Base-by-base conservation (phyloP, 2,113 vertebrate species). In the Xyliphius kryptos region DNA sequence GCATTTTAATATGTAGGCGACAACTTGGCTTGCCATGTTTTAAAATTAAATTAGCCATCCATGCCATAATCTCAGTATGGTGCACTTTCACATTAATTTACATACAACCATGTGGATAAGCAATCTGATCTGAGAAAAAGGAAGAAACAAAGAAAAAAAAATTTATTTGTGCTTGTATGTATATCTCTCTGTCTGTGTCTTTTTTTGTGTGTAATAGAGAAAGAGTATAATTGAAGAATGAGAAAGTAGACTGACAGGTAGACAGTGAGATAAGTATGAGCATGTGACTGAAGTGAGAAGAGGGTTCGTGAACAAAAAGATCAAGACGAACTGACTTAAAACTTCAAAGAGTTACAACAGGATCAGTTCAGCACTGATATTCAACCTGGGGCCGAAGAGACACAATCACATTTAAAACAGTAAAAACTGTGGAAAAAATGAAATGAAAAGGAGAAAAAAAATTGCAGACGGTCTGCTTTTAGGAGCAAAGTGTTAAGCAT, bases 291-390 rank as follows among this genome's bases (percentile, higher is more conserved):
- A n/a, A 40, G 36, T 43, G n/a, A 50, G 46, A 12, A 44, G 32
- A 38, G n/a, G n/a, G 44, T 16, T 32, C 7, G 51, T 13, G 37
- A 44, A 20, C 12, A 48, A 16, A 51, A 21, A 54, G 52, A 21
- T 32, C 26, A 21, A 12, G 40, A 51, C n/a, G 43, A 53, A 63
- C 15, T 56, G 63, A 61, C 60, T 22, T 6, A 59, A 43, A 38
- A 73, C 71, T 70, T 76, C 61, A 73, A 66, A 76, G 61, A 14
- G 32, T 41, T 41, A 63, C 44, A 61, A 44, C 41, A 62, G 56
- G 60, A 72, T 72, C 50, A 40, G 50, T 32, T 58, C 38, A 53
- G 52, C 64, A 54, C 40, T 71, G 64, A 48, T 63, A 55, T 71
- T 50, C 50, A 68, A 73, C 68, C 68, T 66, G 44, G 38, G 66